These are phyloP conservation scores for Drosophila aldrichi DNA, from an alignment of 2,888 invertebrate genomes.

Conservation along the genomic window DNA sequence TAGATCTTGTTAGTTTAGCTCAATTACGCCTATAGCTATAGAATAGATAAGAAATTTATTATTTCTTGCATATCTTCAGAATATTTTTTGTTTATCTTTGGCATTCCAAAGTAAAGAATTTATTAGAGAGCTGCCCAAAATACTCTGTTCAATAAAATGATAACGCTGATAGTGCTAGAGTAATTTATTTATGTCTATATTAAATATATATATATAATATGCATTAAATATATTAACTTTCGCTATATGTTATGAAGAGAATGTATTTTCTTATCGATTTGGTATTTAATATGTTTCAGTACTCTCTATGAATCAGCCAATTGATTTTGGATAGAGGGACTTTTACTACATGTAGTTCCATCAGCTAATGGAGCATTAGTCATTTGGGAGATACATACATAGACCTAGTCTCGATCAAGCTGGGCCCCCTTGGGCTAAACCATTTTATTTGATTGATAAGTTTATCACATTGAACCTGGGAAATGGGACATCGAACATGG, in stretches of 20 bases:
- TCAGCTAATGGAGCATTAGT: constrained; percentile 42
- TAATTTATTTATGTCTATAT: not conserved
- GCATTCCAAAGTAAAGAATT: not conserved
- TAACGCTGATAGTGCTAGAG: not conserved
- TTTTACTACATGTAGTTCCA: constrained; percentile 23
- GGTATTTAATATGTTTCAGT: not conserved
- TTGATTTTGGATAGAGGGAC: not conserved
- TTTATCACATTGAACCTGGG: constrained; percentile 4
- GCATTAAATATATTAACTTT: too few relatives aligned
- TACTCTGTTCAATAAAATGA: too few relatives aligned
- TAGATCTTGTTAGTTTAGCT: too few relatives aligned
- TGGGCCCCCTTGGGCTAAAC: not conserved
- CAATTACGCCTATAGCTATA: too few relatives aligned
- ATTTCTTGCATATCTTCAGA: not conserved
- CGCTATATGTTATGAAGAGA: too few relatives aligned
- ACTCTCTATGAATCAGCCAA: constrained; percentile 12
- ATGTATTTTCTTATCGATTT: constrained; percentile 1
- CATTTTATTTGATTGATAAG: constrained; percentile 41
- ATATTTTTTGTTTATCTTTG: not conserved
- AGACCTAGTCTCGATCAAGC: not conserved
- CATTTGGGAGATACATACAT: constrained; percentile 8
- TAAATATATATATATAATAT: too few relatives aligned
- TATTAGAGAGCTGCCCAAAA: not conserved
- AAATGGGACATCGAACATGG: not conserved
- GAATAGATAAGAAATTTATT: too few relatives aligned